These are phyloP conservation scores for Archocentrus centrarchus DNA, from an alignment of 2,113 vertebrate species.

Conservation along the genomic window DNA sequence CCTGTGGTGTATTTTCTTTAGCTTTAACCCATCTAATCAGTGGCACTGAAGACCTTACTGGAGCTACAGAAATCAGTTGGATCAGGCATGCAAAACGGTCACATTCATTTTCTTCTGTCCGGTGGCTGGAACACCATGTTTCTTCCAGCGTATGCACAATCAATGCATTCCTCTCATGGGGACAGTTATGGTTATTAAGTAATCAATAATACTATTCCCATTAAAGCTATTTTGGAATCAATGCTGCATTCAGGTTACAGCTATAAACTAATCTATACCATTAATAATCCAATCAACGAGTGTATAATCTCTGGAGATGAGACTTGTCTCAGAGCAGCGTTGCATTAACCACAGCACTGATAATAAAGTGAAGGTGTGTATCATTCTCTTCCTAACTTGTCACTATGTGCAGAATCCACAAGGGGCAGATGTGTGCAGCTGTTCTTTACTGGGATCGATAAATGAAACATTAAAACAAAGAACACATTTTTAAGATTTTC, in stretches of 20 bases:
- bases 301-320: slow-evolving; percentile 50
- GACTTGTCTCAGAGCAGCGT: background rate
- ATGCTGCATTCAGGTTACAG: slow-evolving; percentile 59
- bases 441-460: background rate
- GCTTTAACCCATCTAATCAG: background rate
- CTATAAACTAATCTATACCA: slow-evolving; percentile 47
- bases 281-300: slow-evolving; percentile 59
- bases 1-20: background rate
- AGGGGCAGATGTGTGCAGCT: too few relatives aligned
- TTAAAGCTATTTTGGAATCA: slow-evolving; percentile 62
- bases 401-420: background rate
- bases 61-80: background rate
- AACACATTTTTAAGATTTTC: too few relatives aligned
- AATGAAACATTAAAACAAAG: background rate
- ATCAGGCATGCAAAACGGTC: background rate
- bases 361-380: slow-evolving; percentile 5
- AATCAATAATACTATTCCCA: slow-evolving; percentile 63
- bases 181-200: slow-evolving; percentile 53
- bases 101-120: background rate
- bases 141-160: slow-evolving; percentile 49
- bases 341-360: slow-evolving; percentile 20
- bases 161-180: slow-evolving; percentile 51
- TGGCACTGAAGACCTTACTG: background rate
- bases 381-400: background rate
- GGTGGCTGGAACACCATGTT: slow-evolving; percentile 2